Evolutionary conservation across 2,888 invertebrate genomes (phyloP).

Genomic region (Acheta domesticus): DNA sequence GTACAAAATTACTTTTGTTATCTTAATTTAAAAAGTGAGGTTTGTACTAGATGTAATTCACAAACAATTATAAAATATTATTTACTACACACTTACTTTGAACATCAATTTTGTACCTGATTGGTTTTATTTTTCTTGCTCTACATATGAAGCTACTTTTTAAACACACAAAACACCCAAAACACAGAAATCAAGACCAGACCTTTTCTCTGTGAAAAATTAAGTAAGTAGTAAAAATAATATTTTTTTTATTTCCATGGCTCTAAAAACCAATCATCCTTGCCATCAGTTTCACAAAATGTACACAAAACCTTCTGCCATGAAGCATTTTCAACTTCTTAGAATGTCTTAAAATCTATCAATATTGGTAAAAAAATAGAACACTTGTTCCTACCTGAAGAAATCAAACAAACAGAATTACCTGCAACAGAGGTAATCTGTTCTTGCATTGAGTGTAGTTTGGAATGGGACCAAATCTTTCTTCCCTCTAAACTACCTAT

Average conservation of each 20-base stretch:
- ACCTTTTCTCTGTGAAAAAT: too few relatives aligned
- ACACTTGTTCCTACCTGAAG: not conserved
- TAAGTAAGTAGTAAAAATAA: not conserved
- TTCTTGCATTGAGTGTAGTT: not conserved
- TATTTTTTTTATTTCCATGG: not conserved
- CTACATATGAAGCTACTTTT: too few relatives aligned
- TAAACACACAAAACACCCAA: too few relatives aligned
- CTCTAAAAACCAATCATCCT: not conserved
- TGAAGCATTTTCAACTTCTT: too few relatives aligned
- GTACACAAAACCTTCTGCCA: not conserved
- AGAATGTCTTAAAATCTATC: not conserved
- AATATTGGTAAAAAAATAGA: not conserved
- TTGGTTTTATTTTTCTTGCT: too few relatives aligned
- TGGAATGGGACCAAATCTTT: not conserved
- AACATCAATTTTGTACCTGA: not conserved
- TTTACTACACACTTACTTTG: not conserved
- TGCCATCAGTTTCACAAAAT: not conserved
- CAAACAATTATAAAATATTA: conserved; percentile 18
- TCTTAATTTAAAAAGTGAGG: not conserved
- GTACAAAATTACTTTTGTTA: conserved; percentile 2
- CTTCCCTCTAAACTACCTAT: not conserved
- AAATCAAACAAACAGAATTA: not conserved
- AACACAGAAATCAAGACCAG: too few relatives aligned
- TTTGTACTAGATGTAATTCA: conserved; percentile 2
- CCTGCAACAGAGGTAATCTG: not conserved